Base-by-base conservation (phyloP, 1,140 invertebrate species). In the Lycorma delicatula region DNA sequence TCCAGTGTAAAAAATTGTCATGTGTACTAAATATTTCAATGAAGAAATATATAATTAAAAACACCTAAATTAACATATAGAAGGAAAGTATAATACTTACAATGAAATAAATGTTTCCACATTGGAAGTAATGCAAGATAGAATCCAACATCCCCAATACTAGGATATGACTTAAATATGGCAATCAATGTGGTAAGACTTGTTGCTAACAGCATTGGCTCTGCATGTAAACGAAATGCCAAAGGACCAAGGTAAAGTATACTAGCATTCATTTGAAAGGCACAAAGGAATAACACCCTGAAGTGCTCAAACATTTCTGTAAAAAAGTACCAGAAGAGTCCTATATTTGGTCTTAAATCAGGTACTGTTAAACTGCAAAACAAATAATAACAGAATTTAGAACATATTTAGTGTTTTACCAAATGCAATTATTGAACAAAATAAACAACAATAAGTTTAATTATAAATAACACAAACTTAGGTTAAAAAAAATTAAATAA, bases 261-360 rank as follows among this genome's bases (percentile, higher is more conserved):
- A 48, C 94, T 81, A 1, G 89, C 89, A 76, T 99, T 98, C 54
- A 99, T 86, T 79, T 99, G 96, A 70, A 98, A 98, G 59, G 93
- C 90, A 67, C 86, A 95, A 1, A 98, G 84, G 75, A 99, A 99
- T 61, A 99, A 83, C 56, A 86, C 77, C 50, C 92, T 81, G 67
- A 99, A 99, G 73, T 99, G 96, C 66, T 99, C 95, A 80, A 99
- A 99, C 91, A 99, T 97, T 78, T 99, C 96, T 0, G 93, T 97
- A 69, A 99, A 99, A 72, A 99, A 99, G 71, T 99, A 99, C 97
- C 97, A 99, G 72, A 97, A 99, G 0, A 99, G 74, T 2, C 97
- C 97, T 67, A 97, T 91, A 70, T 98, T 99, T 22, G 97, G 97
- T 62, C 91, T 88, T 46, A 98, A 75, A 75, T 99, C 95, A 22